Percentiles rank a stretch among this genome's conserved stretches.
These are phyloP conservation scores for Arbacia lixula DNA, from an alignment of 53 echinoderm and acorn worm species.

Conservation along the genomic window DNA sequence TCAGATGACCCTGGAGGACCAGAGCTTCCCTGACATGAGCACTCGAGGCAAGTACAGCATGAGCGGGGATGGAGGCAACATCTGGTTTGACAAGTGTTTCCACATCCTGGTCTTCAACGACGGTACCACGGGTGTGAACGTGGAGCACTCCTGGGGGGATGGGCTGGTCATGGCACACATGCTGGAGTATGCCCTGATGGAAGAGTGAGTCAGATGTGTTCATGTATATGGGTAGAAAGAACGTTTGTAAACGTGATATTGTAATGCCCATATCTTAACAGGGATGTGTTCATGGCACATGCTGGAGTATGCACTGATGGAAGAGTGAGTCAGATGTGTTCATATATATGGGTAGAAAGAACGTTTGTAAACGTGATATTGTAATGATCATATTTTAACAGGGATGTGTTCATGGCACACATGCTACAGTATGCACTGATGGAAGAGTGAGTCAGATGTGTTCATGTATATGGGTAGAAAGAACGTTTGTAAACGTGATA, in stretches of 20 bases:
- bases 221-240: too few relatives aligned
- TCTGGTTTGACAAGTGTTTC: constrained; percentile 86
- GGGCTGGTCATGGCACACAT: constrained; percentile 82
- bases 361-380: too few relatives aligned
- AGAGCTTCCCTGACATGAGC: constrained; percentile 58
- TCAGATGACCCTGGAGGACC: constrained; percentile 73
- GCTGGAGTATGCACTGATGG: neutral
- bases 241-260: too few relatives aligned
- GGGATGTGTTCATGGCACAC: constrained; percentile 78
- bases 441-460: constrained; percentile 76
- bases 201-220: constrained; percentile 77
- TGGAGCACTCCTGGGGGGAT: constrained; percentile 90
- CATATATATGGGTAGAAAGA: too few relatives aligned
- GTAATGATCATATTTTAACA: too few relatives aligned
- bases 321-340: neutral
- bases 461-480: too few relatives aligned
- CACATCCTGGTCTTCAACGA: constrained; percentile 69
- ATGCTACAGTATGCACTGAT: constrained; percentile 70
- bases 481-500: too few relatives aligned
- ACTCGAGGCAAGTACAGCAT: constrained; percentile 64
- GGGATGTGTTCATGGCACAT: neutral
- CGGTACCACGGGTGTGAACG: constrained; percentile 69
- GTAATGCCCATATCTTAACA: neutral
- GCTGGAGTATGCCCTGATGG: constrained; percentile 69
- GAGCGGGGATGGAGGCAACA: constrained; percentile 65